Conservation (phyloP, 2,888 invertebrate genomes). For the Synergus itoensis region DNA sequence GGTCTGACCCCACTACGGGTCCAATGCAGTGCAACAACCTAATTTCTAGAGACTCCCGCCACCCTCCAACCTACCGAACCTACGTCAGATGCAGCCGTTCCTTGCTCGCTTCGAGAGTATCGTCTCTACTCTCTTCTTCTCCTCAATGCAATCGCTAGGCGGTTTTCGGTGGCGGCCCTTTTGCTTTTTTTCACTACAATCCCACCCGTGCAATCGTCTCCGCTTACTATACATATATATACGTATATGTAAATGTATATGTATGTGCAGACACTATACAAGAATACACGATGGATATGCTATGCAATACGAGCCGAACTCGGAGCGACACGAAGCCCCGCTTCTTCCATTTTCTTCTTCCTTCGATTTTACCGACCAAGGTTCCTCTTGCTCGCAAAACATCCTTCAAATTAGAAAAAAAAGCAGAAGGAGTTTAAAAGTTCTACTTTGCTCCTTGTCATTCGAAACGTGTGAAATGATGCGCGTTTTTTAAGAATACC, state of each 20-base stretch:
- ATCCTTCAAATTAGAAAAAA: background rate
- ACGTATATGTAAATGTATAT: background rate
- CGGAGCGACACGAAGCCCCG: constrained; percentile 35
- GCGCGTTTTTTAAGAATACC: constrained; percentile 35
- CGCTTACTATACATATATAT: constrained; percentile 55
- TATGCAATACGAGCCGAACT: constrained; percentile 55
- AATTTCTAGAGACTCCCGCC: constrained; percentile 76
- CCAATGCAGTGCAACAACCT: constrained; percentile 78
- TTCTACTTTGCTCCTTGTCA: constrained; percentile 21
- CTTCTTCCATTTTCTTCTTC: constrained; percentile 30
- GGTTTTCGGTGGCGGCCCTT: constrained; percentile 69
- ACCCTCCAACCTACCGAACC: constrained; percentile 56
- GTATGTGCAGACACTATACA: background rate
- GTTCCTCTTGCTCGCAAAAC: background rate
- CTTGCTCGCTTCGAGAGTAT: constrained; percentile 49
- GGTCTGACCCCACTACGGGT: constrained; percentile 69
- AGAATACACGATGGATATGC: constrained; percentile 54
- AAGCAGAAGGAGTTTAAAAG: background rate
- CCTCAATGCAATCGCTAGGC: constrained; percentile 75
- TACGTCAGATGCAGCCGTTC: constrained; percentile 55
- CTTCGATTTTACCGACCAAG: constrained; percentile 19
- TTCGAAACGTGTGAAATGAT: constrained; percentile 35
- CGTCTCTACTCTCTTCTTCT: constrained; percentile 59
- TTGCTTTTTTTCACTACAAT: constrained; percentile 53
- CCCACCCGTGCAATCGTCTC: constrained; percentile 60